Conservation (phyloP, 2,113 vertebrate species). For the Lepidothrix coronata region DNA sequence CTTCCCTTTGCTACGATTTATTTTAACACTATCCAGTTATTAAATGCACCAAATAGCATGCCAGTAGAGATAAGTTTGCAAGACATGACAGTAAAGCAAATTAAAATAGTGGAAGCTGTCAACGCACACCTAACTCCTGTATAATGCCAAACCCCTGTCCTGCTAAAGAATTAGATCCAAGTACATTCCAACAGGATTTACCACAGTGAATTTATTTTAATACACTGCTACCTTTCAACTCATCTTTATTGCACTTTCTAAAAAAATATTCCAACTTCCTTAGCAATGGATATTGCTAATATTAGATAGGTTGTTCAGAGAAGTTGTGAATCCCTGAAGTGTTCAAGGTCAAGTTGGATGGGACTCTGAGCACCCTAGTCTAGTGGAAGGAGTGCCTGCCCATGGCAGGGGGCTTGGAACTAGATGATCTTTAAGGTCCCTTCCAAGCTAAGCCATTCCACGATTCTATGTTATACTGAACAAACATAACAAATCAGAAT, state of each 20-base stretch:
- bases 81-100: constrained; percentile 45
- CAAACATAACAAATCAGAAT: not conserved
- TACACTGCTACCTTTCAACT: not conserved
- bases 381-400: not conserved
- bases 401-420: fast-evolving
- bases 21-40: constrained; percentile 50
- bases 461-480: not conserved
- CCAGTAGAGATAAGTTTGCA: constrained; percentile 22
- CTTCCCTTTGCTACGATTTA: not conserved
- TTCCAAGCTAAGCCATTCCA: not conserved
- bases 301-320: not conserved
- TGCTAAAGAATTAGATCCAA: not conserved
- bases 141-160: not conserved
- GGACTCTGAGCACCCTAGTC: not conserved
- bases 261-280: not conserved
- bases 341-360: not conserved
- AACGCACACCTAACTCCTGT: not conserved
- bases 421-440: not conserved
- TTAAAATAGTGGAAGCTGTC: constrained; percentile 29
- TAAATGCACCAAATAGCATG: constrained; percentile 22
- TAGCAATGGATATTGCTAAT: not conserved
- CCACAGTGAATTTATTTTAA: not conserved
- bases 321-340: not conserved
- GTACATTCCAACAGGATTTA: not conserved
- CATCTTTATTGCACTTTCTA: not conserved